Percentiles rank a stretch among this genome's conserved stretches.
These are phyloP conservation scores for Danaus plexippus DNA, from an alignment of 1,140 invertebrate species.

Conservation along the genomic window DNA sequence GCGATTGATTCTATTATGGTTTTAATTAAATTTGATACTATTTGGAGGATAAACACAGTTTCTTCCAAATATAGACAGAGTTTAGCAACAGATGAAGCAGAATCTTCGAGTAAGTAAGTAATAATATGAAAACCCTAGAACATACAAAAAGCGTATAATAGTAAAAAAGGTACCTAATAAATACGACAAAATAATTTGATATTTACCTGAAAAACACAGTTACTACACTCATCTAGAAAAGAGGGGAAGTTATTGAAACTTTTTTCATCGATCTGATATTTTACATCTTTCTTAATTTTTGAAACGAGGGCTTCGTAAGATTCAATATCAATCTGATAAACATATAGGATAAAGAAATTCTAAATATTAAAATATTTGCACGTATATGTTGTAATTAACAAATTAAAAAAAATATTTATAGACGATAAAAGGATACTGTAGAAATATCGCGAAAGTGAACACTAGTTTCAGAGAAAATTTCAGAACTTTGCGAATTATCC, in stretches of 20 bases:
- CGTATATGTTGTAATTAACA: not conserved
- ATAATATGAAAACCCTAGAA: slow-evolving; percentile 42
- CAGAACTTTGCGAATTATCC: slow-evolving; percentile 42
- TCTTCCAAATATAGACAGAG: slow-evolving; percentile 36
- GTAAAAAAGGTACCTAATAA: not conserved
- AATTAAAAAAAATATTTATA: slow-evolving; percentile 3
- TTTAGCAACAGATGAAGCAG: slow-evolving; percentile 16
- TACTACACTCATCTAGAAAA: slow-evolving; percentile 34
- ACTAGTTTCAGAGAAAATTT: slow-evolving; percentile 30
- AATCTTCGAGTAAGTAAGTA: slow-evolving; percentile 24
- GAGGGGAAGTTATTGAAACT: slow-evolving; percentile 26
- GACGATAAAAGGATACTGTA: slow-evolving; percentile 28
- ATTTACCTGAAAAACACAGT: slow-evolving; percentile 41
- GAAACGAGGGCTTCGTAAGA: slow-evolving; percentile 30
- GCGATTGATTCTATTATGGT: slow-evolving; percentile 31
- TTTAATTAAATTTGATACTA: slow-evolving; percentile 38
- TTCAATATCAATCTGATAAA: slow-evolving; percentile 26
- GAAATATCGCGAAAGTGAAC: slow-evolving; percentile 18
- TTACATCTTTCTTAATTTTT: slow-evolving; percentile 25
- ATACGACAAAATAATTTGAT: slow-evolving; percentile 1
- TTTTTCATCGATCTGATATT: slow-evolving; percentile 13
- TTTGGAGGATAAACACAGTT: slow-evolving; percentile 35
- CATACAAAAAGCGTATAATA: slow-evolving; percentile 2
- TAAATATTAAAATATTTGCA: too few species aligned
- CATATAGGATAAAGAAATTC: slow-evolving; percentile 9